These are phyloP conservation scores for Emydura subglobosa DNA, from an alignment of 2,113 vertebrate species.

Conservation along the genomic window DNA sequence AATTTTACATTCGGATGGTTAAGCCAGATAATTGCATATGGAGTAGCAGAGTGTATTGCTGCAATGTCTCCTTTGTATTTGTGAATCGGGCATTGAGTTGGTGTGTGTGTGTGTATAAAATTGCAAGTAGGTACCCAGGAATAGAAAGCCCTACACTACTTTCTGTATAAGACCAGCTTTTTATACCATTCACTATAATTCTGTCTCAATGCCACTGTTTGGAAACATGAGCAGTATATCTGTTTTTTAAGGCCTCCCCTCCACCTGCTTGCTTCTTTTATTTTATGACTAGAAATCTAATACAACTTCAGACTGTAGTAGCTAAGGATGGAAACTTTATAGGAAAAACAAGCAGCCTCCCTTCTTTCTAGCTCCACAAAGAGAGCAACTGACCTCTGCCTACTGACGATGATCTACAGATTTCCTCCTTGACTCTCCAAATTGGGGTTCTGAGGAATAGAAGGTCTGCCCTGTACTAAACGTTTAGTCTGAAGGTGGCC, in stretches of 20 bases:
- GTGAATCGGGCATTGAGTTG: no score
- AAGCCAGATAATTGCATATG: no score
- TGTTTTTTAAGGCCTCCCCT: background rate
- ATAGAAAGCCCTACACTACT: background rate
- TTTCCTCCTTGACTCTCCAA: background rate
- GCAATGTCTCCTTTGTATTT: no score
- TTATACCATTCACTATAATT: background rate
- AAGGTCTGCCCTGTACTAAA: background rate
- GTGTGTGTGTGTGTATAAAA: no score
- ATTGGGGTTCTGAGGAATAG: background rate
- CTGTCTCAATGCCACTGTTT: background rate
- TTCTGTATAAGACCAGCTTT: background rate
- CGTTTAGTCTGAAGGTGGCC: background rate
- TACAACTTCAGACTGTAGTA: background rate
- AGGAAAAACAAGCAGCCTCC: background rate
- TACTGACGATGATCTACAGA: background rate
- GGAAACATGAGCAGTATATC: background rate
- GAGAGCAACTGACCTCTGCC: background rate
- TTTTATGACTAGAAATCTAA: background rate
- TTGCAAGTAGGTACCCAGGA: background rate
- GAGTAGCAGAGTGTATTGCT: no score
- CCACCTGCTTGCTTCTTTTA: background rate
- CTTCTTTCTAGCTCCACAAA: background rate
- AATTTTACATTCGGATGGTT: no score
- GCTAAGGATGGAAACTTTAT: background rate